These are phyloP conservation scores for Ameiurus melas DNA, from an alignment of 2,113 vertebrate species.

Conservation along the genomic window DNA sequence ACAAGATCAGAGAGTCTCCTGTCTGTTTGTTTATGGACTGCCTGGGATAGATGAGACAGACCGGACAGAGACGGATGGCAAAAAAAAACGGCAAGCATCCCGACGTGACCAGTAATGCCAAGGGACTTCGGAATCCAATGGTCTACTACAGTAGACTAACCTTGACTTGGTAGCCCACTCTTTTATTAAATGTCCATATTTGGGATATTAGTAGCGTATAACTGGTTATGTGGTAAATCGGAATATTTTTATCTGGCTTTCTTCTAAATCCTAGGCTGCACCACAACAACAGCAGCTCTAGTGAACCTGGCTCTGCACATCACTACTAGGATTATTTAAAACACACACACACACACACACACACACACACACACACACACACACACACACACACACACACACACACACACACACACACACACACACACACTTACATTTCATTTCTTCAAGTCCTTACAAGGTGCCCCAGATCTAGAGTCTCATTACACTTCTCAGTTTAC, in stretches of 20 bases:
- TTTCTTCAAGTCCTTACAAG: neutral
- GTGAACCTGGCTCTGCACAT: neutral
- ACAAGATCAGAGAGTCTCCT: slow-evolving; percentile 21
- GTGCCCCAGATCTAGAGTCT: neutral
- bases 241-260: neutral
- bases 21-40: slow-evolving; percentile 36
- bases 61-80: slow-evolving; percentile 42
- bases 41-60: slow-evolving; percentile 16
- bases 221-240: neutral
- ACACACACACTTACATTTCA: neutral
- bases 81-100: neutral
- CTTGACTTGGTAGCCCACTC: slow-evolving; percentile 41
- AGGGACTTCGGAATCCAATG: slow-evolving; percentile 34
- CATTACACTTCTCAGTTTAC: neutral
- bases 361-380: too few species aligned
- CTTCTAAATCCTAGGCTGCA: neutral
- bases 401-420: too few species aligned
- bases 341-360: too few species aligned
- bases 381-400: too few species aligned
- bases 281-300: neutral
- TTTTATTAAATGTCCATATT: slow-evolving; percentile 36
- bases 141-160: slow-evolving; percentile 33
- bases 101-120: neutral
- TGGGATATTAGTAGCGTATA: slow-evolving; percentile 32
- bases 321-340: neutral